Evolutionary conservation across 2,113 vertebrate genomes (phyloP), one percentile per base, ranked within the genome.

Genomic region (Tragelaphus buxtoni): DNA sequence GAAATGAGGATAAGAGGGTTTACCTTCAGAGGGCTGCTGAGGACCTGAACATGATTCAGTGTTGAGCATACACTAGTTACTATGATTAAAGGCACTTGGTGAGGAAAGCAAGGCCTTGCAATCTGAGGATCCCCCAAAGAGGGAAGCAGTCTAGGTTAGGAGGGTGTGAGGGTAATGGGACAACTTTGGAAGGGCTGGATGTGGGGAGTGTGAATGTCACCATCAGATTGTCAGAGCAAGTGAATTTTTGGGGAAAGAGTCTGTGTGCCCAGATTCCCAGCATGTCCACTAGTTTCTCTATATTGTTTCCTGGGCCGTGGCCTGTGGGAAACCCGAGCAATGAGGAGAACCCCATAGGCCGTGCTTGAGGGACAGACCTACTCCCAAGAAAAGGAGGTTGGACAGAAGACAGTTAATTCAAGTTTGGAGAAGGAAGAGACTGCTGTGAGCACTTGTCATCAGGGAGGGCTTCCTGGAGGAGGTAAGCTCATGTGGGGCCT

Each of bases 381-480:
- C 35, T 22, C 42, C 28, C n/a, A 56, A 84, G 81, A 47, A 87
- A 42, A 72, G 47, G 39, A 24, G 3, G 9, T 2, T 63, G 45
- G 77, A 39, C 12, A 82, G 60, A 94, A 32, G 26, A 45, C 58
- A 8, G 16, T 26, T 39, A 9, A 60, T 56, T 96, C 77, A 55
- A 4, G 5, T 32, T 53, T 89, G 49, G 72, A 47, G 18, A 53
- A 83, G 56, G 53, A 86, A 91, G 69, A 58, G 58, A 35, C 10
- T 56, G 32, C 49, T 39, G 6, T 30, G 65, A 80, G 24, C 26
- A 9, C 35, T 30, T 24, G 47, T 45, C 63, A 63, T 14, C 26
- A n/a, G 18, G 26, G 45, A 91, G 35, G 79, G 51, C 94, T 96
- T 96, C 93, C 53, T 51, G 93, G 32, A 89, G 61, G 74, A 96